Conservation (phyloP, 2,113 vertebrate genomes). For the Rhinogobius similis region DNA sequence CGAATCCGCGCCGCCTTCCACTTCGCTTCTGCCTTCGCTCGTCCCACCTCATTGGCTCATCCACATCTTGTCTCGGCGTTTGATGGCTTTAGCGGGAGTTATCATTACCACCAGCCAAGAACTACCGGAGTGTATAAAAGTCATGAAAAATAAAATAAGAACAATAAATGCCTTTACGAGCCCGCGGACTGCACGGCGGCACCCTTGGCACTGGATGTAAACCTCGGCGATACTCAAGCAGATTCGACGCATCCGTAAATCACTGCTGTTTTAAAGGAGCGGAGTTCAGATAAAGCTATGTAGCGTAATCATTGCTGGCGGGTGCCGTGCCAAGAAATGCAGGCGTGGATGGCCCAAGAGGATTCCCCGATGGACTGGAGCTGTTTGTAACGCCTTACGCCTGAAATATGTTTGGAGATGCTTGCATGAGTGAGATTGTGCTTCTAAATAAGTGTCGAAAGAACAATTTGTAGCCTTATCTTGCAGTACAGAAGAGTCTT, state of each 20-base stretch:
- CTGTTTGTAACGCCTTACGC: constrained; percentile 59
- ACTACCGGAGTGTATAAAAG: constrained; percentile 37
- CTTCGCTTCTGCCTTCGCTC: not conserved
- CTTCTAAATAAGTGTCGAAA: not conserved
- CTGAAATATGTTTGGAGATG: constrained; percentile 43
- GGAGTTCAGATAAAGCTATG: constrained; percentile 44
- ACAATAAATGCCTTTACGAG: constrained; percentile 51
- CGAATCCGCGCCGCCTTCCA: not conserved
- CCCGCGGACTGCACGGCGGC: constrained; percentile 34
- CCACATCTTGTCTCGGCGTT: constrained; percentile 2
- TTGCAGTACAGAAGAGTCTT: too few relatives aligned
- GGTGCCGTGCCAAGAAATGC: constrained; percentile 26
- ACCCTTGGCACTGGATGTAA: constrained; percentile 41
- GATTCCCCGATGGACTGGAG: constrained; percentile 31
- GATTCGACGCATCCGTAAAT: constrained; percentile 46
- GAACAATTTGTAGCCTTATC: not conserved
- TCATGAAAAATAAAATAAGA: constrained; percentile 46
- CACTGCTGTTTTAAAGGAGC: constrained; percentile 39
- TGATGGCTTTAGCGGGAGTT: constrained; percentile 29
- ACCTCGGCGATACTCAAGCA: constrained; percentile 45
- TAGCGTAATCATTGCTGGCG: constrained; percentile 36
- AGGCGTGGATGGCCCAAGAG: not conserved
- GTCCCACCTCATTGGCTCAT: constrained; percentile 15
- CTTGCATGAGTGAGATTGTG: not conserved
- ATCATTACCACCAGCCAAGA: constrained; percentile 17